Evolutionary conservation across 2,113 vertebrate species (phyloP).

Genomic region (Anguilla japonica): DNA sequence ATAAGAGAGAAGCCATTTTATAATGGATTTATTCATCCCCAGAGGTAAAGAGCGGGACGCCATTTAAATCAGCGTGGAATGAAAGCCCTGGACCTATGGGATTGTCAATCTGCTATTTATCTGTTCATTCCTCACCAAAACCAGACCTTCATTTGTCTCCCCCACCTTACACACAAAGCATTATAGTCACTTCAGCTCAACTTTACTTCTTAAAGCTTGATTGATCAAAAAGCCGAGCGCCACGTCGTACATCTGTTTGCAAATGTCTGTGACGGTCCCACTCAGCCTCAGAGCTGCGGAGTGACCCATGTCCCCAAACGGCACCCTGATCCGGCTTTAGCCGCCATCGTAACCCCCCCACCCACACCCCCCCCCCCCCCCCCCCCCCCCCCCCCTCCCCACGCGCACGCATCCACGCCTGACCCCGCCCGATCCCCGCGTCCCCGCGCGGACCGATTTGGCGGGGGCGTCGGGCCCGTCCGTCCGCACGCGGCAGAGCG

Average conservation of each 20-base stretch:
- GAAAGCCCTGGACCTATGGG: constrained; percentile 68
- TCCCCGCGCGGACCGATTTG: neutral
- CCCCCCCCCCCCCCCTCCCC: neutral
- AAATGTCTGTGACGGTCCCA: constrained; percentile 59
- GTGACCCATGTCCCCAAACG: neutral
- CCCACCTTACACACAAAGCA: constrained; percentile 72
- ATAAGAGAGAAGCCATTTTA: constrained; percentile 65
- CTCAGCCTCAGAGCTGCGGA: constrained; percentile 9
- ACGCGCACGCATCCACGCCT: neutral
- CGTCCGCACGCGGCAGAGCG: neutral
- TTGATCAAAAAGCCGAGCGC: constrained; percentile 67
- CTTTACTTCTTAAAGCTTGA: constrained; percentile 80
- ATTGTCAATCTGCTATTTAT: constrained; percentile 74
- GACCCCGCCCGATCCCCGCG: neutral
- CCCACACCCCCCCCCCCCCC: neutral
- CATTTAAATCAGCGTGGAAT: constrained; percentile 71
- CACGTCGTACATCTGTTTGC: constrained; percentile 74
- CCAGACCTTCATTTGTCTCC: constrained; percentile 57
- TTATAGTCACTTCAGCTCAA: constrained; percentile 74
- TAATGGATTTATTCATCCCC: constrained; percentile 73
- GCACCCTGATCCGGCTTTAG: neutral
- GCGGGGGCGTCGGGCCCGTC: neutral
- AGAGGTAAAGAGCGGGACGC: constrained; percentile 66
- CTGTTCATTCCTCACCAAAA: constrained; percentile 76
- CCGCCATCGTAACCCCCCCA: neutral